These are phyloP conservation scores for Teinopalpus imperialis DNA, from an alignment of 2,888 invertebrate genomes.

Conservation along the genomic window DNA sequence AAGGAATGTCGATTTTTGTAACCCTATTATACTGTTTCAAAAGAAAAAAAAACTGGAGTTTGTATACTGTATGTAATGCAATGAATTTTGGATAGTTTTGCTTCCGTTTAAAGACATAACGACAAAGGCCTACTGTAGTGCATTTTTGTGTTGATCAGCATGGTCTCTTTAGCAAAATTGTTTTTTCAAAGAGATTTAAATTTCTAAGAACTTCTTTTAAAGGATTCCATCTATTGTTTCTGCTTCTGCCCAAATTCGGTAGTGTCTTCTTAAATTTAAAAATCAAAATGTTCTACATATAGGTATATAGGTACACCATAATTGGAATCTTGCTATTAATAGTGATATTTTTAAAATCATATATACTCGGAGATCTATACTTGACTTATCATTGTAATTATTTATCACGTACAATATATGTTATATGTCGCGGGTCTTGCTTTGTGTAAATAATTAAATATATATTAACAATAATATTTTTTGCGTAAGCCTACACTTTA, in stretches of 20 bases:
- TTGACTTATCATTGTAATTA: no score
- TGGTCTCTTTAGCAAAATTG: constrained; percentile 54
- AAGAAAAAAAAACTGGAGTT: constrained; percentile 66
- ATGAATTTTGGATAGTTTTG: constrained; percentile 55
- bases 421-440: no score
- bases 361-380: no score
- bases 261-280: not conserved
- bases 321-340: no score
- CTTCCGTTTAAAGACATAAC: constrained; percentile 66
- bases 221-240: constrained; percentile 23
- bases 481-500: no score
- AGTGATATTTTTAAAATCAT: no score
- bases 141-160: constrained; percentile 50
- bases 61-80: constrained; percentile 52
- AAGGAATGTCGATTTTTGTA: constrained; percentile 55
- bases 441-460: no score
- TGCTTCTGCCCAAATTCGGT: not conserved
- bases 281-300: no score
- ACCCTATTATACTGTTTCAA: constrained; percentile 66
- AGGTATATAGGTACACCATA: no score
- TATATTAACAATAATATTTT: no score
- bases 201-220: constrained; percentile 39
- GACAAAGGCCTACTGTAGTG: constrained; percentile 55
- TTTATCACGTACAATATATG: no score
- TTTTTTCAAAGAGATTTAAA: constrained; percentile 54